Percentiles rank a stretch among this genome's conserved stretches.
These are phyloP conservation scores for Lagenorhynchus albirostris DNA, from an alignment of 2,113 vertebrate species.

Conservation along the genomic window DNA sequence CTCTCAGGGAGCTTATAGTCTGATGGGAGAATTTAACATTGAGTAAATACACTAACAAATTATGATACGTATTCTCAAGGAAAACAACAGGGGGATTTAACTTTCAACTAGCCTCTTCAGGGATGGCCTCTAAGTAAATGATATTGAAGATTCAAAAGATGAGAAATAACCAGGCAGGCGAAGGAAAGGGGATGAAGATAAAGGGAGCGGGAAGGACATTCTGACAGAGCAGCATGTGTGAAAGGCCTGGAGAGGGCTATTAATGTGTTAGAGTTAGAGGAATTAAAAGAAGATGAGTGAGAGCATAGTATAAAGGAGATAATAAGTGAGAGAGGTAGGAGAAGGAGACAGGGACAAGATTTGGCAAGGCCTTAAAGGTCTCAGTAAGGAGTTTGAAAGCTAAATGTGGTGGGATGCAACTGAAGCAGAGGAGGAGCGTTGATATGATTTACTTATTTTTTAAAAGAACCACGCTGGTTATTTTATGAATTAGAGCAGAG, in stretches of 20 bases:
- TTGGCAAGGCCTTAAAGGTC: not conserved
- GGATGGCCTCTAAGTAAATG: not conserved
- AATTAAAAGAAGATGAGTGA: not conserved
- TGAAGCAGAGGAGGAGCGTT: not conserved
- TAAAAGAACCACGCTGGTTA: not conserved
- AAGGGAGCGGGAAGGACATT: not conserved
- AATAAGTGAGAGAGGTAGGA: not conserved
- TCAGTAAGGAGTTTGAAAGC: not conserved
- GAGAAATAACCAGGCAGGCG: not conserved
- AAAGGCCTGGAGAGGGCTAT: not conserved
- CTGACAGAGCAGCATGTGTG: not conserved
- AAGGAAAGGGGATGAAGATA: not conserved
- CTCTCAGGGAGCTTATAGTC: not conserved
- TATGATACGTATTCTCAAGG: not conserved
- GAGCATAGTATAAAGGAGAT: not conserved
- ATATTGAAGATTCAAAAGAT: not conserved
- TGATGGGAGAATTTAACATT: not conserved
- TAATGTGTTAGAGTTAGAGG: not conserved
- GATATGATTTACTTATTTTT: not conserved
- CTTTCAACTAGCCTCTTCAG: not conserved
- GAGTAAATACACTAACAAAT: slow-evolving; percentile 7
- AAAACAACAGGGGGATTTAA: not conserved
- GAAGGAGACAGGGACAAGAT: not conserved
- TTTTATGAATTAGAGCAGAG: not conserved
- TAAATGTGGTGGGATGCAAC: not conserved